Evolutionary conservation across 2,113 vertebrate species (phyloP).

Genomic region (Acinonyx jubatus): DNA sequence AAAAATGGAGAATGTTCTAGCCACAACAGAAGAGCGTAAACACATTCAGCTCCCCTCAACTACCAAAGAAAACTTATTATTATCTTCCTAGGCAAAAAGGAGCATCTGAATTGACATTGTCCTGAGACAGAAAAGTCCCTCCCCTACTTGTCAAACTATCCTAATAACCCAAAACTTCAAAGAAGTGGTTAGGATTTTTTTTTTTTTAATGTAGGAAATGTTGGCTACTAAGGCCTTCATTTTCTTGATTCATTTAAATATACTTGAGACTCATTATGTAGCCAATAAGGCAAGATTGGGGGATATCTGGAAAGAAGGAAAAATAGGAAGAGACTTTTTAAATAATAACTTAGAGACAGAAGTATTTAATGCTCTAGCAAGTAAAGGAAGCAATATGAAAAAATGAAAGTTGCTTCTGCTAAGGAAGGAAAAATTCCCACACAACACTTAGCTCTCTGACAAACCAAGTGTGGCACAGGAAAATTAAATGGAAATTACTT

Average conservation of each 20-base stretch:
- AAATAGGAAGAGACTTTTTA: background rate
- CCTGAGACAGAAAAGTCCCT: background rate
- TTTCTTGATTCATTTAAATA: constrained; percentile 31
- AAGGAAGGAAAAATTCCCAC: background rate
- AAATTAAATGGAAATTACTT: background rate
- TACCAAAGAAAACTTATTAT: background rate
- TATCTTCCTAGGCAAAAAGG: background rate
- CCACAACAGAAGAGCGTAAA: background rate
- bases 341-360: constrained; percentile 19
- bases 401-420: background rate
- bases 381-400: background rate
- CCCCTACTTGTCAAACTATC: background rate
- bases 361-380: background rate
- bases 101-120: background rate
- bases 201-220: background rate
- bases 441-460: background rate
- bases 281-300: background rate
- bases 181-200: background rate
- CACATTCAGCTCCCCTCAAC: background rate
- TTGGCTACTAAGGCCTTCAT: background rate
- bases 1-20: background rate
- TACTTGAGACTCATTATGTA: background rate
- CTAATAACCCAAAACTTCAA: background rate
- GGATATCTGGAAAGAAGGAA: background rate
- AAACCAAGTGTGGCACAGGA: background rate